phyloP scores from a whole-genome alignment of 1,140 invertebrate genomes.

The Pseudomyrmex concolor region DNA sequence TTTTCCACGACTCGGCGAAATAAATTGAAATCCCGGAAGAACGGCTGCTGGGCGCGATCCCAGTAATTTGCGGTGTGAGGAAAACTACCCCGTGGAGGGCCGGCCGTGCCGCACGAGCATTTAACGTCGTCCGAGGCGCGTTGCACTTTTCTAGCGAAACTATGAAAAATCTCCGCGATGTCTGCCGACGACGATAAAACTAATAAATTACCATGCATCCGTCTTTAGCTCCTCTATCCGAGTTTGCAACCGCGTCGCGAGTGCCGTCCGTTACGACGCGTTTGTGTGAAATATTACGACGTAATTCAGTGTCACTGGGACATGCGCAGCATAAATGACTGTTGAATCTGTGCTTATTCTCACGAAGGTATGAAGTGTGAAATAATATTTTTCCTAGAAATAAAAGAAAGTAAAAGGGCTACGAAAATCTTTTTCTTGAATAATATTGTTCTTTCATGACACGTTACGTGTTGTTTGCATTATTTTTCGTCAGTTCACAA shows the following conservation, averaged over 20 bases:
- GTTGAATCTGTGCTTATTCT: slow-evolving; percentile 42
- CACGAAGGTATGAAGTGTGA: not conserved
- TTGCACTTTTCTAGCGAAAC: slow-evolving; percentile 42
- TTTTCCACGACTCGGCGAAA: slow-evolving; percentile 55
- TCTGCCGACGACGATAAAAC: slow-evolving; percentile 41
- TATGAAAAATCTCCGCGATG: slow-evolving; percentile 42
- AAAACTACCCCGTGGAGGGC: not conserved
- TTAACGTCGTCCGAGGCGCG: slow-evolving; percentile 32
- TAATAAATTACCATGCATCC: slow-evolving; percentile 50
- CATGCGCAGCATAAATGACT: slow-evolving; percentile 49
- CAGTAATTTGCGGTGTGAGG: slow-evolving; percentile 45
- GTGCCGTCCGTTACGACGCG: slow-evolving; percentile 37
- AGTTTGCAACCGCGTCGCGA: slow-evolving; percentile 42
- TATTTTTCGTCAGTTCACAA: not conserved
- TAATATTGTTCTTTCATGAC: not conserved
- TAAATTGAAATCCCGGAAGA: slow-evolving; percentile 53
- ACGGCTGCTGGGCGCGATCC: slow-evolving; percentile 22
- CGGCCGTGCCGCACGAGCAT: not conserved
- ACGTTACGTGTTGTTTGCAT: no score
- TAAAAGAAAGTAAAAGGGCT: not conserved
- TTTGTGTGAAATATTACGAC: slow-evolving; percentile 46
- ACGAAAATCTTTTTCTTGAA: not conserved
- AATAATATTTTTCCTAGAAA: slow-evolving; percentile 23
- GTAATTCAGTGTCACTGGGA: slow-evolving; percentile 49
- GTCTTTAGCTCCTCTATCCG: slow-evolving; percentile 50